Conservation (phyloP, 2,888 invertebrate species). For the Dusona sp. region DNA sequence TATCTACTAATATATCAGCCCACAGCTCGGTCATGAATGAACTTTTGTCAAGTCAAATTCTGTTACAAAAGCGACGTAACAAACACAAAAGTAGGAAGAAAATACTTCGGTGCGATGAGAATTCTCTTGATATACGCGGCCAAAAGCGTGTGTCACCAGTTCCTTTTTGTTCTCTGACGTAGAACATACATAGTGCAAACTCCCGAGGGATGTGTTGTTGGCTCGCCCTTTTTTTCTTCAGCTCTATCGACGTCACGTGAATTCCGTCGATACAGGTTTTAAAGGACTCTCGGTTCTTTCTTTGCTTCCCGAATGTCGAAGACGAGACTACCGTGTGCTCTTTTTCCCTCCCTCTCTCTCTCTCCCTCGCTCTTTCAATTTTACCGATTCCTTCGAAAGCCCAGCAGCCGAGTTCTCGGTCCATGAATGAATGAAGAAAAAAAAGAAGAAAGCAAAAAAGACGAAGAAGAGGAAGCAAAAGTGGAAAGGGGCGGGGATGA, state of each 20-base stretch:
- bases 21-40: not conserved
- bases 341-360: slow-evolving; percentile 1
- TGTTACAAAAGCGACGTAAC: not conserved
- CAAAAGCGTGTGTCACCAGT: not conserved
- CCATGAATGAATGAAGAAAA: slow-evolving; percentile 77
- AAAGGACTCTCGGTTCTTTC: slow-evolving; percentile 59
- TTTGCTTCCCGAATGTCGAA: slow-evolving; percentile 44
- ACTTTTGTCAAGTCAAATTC: not conserved
- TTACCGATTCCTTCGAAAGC: slow-evolving; percentile 75
- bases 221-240: slow-evolving; percentile 9
- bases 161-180: slow-evolving; percentile 49
- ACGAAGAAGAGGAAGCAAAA: slow-evolving; percentile 43
- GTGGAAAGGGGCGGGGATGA: slow-evolving; percentile 46
- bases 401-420: slow-evolving; percentile 29
- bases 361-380: slow-evolving; percentile 71
- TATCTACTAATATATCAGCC: not conserved
- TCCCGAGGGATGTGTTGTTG: slow-evolving; percentile 17
- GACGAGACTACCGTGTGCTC: slow-evolving; percentile 38
- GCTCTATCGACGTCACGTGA: slow-evolving; percentile 57
- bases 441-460: slow-evolving; percentile 27
- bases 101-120: not conserved
- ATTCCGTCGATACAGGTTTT: slow-evolving; percentile 71
- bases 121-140: not conserved
- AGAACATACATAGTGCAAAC: not conserved
- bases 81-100: not conserved